A percentile compares a stretch with the other conserved stretches of the same genome.
Evolutionary conservation across 1,140 invertebrate species (phyloP).

Genomic region (Caerostris darwini): DNA sequence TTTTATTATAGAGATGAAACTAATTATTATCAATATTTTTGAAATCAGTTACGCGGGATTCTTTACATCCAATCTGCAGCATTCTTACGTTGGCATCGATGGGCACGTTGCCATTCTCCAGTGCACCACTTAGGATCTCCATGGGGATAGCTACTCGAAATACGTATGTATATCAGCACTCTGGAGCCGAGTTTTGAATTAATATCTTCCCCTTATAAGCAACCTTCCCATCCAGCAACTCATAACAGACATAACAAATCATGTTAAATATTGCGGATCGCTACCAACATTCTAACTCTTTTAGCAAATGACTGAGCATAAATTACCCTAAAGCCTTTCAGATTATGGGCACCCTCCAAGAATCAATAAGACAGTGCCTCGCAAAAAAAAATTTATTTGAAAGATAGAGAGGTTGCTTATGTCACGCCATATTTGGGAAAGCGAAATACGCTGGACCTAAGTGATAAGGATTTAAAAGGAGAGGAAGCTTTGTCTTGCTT

Average conservation of each 20-base stretch:
- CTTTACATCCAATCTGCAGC: neutral
- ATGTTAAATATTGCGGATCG: constrained; percentile 73
- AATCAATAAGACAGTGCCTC: constrained; percentile 63
- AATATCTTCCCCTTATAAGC: constrained; percentile 44
- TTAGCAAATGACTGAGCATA: constrained; percentile 72
- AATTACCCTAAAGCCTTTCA: constrained; percentile 68
- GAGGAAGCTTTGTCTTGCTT: constrained; percentile 24
- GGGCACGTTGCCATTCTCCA: neutral
- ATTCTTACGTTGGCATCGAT: neutral
- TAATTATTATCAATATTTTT: neutral
- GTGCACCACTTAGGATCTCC: neutral
- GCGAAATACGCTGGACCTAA: neutral
- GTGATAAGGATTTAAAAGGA: constrained; percentile 70
- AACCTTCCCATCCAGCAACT: constrained; percentile 31
- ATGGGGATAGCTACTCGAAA: neutral
- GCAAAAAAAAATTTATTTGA: constrained; percentile 69
- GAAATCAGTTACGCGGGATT: neutral
- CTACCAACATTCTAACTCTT: neutral
- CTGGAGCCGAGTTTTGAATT: constrained; percentile 29
- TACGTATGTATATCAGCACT: neutral
- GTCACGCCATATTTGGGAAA: neutral
- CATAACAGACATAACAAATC: constrained; percentile 69
- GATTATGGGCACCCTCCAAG: constrained; percentile 48
- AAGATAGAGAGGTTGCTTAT: neutral
- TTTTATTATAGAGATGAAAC: neutral